Percentiles rank a stretch among this genome's conserved stretches.
Conservation (phyloP, 2,113 vertebrate genomes). For the Cephalopholis sonnerati region DNA sequence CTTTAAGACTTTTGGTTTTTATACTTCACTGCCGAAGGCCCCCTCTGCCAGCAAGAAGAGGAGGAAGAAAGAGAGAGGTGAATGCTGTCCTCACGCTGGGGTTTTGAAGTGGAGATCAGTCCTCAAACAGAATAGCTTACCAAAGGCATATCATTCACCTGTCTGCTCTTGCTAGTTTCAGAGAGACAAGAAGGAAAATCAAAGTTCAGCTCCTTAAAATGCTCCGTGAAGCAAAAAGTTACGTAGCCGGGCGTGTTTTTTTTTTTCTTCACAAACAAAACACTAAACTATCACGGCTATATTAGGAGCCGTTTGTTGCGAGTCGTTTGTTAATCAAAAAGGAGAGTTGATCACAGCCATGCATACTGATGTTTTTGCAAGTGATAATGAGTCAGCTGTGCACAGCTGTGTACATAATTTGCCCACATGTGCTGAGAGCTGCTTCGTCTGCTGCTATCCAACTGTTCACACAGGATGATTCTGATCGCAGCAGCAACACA, state of each 20-base stretch:
- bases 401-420: conserved; percentile 73
- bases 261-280: neutral
- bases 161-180: conserved; percentile 61
- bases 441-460: conserved; percentile 57
- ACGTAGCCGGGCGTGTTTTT: neutral
- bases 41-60: conserved; percentile 38
- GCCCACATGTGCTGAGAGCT: conserved; percentile 64
- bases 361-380: conserved; percentile 55
- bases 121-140: conserved; percentile 81
- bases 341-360: conserved; percentile 57
- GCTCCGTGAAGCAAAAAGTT: conserved; percentile 37
- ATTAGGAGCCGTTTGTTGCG: neutral
- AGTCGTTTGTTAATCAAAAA: conserved; percentile 47
- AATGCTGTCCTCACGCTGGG: conserved; percentile 64
- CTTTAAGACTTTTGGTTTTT: conserved; percentile 59
- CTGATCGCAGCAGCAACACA: conserved; percentile 55
- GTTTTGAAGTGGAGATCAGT: conserved; percentile 78
- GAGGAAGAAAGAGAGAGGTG: conserved; percentile 62
- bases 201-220: conserved; percentile 55
- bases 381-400: conserved; percentile 69
- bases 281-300: conserved; percentile 5
- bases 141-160: conserved; percentile 73
- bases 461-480: conserved; percentile 64
- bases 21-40: conserved; percentile 56
- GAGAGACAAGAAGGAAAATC: conserved; percentile 45